Evolutionary conservation across 2,888 invertebrate genomes (phyloP).

Genomic region (Eumacrocentrus americanus): DNA sequence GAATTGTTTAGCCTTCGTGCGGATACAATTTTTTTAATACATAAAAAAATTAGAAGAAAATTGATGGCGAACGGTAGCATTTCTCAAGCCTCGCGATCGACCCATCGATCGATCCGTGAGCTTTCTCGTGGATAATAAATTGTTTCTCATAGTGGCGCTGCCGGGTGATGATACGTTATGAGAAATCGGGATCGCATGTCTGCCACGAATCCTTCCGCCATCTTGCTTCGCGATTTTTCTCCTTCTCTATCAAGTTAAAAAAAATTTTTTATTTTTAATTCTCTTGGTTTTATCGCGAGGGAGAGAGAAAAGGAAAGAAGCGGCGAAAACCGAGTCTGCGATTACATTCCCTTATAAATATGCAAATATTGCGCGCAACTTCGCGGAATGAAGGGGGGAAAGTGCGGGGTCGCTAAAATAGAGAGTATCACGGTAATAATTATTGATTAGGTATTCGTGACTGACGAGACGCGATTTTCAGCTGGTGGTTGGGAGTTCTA

Average conservation of each 20-base stretch:
- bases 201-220: conserved; percentile 60
- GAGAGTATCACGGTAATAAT: conserved; percentile 54
- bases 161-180: conserved; percentile 44
- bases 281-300: neutral
- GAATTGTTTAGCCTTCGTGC: too few species aligned
- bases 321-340: conserved; percentile 59
- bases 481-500: too few species aligned
- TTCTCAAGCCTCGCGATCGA: conserved; percentile 23
- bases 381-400: conserved; percentile 36
- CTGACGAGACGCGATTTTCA: conserved; percentile 41
- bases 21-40: neutral
- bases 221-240: conserved; percentile 54
- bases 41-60: conserved; percentile 15
- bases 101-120: conserved; percentile 26
- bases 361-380: conserved; percentile 56
- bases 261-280: neutral
- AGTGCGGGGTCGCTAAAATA: conserved; percentile 31
- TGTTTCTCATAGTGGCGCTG: conserved; percentile 41
- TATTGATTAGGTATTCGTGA: conserved; percentile 60
- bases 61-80: conserved; percentile 28
- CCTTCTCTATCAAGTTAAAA: conserved; percentile 14
- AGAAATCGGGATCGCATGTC: conserved; percentile 61
- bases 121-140: conserved; percentile 41
- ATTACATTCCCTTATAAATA: conserved; percentile 62
- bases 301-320: conserved; percentile 36